Evolutionary conservation across 2,888 invertebrate genomes (phyloP).

Genomic region (Agrotis exclamationis): DNA sequence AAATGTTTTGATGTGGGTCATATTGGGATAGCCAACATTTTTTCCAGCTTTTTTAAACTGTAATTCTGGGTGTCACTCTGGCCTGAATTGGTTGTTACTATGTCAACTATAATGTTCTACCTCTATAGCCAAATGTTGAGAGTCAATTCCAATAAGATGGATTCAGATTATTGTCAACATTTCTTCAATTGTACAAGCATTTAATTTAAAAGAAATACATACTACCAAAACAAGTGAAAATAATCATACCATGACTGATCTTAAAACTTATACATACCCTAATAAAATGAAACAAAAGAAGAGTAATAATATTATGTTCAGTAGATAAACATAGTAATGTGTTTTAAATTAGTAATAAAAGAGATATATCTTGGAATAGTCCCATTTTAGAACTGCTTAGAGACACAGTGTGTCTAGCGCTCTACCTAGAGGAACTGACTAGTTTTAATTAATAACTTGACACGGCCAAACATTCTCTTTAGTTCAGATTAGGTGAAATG

Average conservation of each 20-base stretch:
- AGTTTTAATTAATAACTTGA: neutral
- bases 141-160: neutral
- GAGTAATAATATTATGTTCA: neutral
- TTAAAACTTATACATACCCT: neutral
- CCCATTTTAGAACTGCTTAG: neutral
- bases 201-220: constrained; percentile 1
- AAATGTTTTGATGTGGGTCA: too few relatives aligned
- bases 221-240: neutral
- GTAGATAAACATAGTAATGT: neutral
- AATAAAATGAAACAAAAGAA: constrained; percentile 1
- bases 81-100: neutral
- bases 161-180: constrained; percentile 7
- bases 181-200: too few relatives aligned
- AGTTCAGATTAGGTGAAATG: neutral
- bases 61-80: neutral
- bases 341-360: neutral
- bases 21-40: too few relatives aligned
- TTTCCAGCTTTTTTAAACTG: neutral
- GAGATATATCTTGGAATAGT: neutral
- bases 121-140: too few relatives aligned
- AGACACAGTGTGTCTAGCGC: neutral
- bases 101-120: neutral
- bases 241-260: neutral
- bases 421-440: neutral
- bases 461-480: neutral